phyloP scores from a whole-genome alignment of 2,888 invertebrate genomes.

The Pyralis farinalis region DNA sequence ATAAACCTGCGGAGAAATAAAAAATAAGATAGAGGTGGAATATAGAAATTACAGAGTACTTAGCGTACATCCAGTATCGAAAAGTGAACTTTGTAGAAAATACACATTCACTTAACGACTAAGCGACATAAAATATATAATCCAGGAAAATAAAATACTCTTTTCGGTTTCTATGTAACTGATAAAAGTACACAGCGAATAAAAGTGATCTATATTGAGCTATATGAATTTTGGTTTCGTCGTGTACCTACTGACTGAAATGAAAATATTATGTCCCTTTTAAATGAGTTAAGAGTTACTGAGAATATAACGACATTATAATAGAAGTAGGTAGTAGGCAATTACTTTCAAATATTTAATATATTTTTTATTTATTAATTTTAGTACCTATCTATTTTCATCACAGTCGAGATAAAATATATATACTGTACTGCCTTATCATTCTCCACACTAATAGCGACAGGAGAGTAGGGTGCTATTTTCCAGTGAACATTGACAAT shows the following conservation, averaged over 20 bases:
- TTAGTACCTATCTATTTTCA: no score
- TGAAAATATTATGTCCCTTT: slow-evolving; percentile 1
- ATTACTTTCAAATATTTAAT: no score
- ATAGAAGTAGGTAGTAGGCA: no score
- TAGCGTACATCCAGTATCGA: slow-evolving; percentile 52
- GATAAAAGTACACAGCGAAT: slow-evolving; percentile 22
- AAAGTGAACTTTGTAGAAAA: slow-evolving; percentile 37
- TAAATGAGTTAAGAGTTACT: no score
- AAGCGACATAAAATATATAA: slow-evolving; percentile 60
- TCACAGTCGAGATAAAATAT: slow-evolving; percentile 34
- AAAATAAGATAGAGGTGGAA: slow-evolving; percentile 73
- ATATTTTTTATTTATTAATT: no score
- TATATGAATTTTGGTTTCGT: slow-evolving; percentile 19
- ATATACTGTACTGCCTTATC: slow-evolving; percentile 41
- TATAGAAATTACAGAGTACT: slow-evolving; percentile 42
- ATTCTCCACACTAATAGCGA: slow-evolving; percentile 74
- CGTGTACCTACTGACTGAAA: slow-evolving; percentile 23
- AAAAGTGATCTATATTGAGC: slow-evolving; percentile 4
- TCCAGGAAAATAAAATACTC: slow-evolving; percentile 36
- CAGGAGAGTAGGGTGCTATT: slow-evolving; percentile 71
- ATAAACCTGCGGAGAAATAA: slow-evolving; percentile 81
- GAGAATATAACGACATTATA: no score
- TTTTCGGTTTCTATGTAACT: slow-evolving; percentile 20
- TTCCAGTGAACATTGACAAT: slow-evolving; percentile 51
- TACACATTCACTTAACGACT: slow-evolving; percentile 46